Evolutionary conservation across 2,113 vertebrate genomes (phyloP).

Genomic region (Dendrocopos noguchii): DNA sequence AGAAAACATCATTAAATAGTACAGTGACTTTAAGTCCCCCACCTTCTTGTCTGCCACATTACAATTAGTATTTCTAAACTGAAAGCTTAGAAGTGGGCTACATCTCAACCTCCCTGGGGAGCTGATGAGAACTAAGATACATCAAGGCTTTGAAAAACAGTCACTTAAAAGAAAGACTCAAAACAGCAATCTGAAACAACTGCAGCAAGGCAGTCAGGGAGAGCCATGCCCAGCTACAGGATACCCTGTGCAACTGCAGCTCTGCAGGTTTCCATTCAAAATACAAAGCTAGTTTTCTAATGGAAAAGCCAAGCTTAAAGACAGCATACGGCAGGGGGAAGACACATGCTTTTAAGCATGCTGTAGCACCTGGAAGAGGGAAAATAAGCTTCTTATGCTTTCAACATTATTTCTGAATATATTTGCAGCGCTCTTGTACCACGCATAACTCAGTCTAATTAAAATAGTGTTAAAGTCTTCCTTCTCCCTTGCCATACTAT

Average conservation of each 20-base stretch:
- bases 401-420: background rate
- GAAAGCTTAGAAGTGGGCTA: background rate
- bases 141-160: background rate
- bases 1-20: background rate
- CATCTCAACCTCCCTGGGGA: background rate
- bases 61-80: background rate
- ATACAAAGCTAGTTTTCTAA: background rate
- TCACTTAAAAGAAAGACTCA: background rate
- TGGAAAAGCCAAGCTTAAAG: background rate
- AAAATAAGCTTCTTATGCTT: background rate
- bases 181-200: background rate
- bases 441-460: background rate
- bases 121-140: background rate
- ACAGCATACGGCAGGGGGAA: too few species aligned
- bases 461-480: background rate
- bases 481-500: background rate
- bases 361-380: background rate
- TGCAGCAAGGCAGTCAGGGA: background rate
- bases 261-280: background rate
- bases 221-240: background rate
- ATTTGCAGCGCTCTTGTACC: background rate
- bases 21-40: background rate
- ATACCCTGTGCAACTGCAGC: background rate
- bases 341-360: background rate
- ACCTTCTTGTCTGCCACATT: fast-evolving